Evolutionary conservation across 2,888 invertebrate genomes (phyloP).

Genomic region (Lasioglossum pauxillum): DNA sequence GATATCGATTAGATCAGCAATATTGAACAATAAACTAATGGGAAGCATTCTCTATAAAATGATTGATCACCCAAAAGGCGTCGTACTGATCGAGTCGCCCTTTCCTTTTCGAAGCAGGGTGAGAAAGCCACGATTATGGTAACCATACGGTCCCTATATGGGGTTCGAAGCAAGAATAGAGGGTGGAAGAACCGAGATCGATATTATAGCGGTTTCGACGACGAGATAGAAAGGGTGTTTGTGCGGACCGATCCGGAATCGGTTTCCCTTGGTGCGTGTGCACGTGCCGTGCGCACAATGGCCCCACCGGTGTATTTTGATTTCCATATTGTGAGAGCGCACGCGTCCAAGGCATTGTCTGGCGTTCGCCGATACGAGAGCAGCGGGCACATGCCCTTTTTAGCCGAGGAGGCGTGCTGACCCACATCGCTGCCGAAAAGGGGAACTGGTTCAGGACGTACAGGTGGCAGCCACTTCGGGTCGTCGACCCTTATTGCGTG

Average conservation of each 20-base stretch:
- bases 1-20: too few species aligned
- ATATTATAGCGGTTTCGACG: not conserved
- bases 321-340: constrained; percentile 14
- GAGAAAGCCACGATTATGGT: not conserved
- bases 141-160: not conserved
- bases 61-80: too few species aligned
- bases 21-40: not conserved
- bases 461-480: constrained; percentile 67
- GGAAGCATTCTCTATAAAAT: too few species aligned
- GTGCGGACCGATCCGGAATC: not conserved
- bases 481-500: constrained; percentile 57
- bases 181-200: not conserved
- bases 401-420: constrained; percentile 26
- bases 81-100: not conserved
- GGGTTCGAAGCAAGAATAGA: not conserved
- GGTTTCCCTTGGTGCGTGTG: not conserved
- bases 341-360: constrained; percentile 25
- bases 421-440: constrained; percentile 49
- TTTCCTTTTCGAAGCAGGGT: not conserved
- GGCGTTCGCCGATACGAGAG: constrained; percentile 15
- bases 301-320: constrained; percentile 10
- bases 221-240: not conserved
- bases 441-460: constrained; percentile 60
- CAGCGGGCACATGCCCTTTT: constrained; percentile 39
- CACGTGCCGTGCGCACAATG: constrained; percentile 31